These are phyloP conservation scores for Amblyraja radiata DNA, from an alignment of 2,797 vertebrate species.

Conservation along the genomic window DNA sequence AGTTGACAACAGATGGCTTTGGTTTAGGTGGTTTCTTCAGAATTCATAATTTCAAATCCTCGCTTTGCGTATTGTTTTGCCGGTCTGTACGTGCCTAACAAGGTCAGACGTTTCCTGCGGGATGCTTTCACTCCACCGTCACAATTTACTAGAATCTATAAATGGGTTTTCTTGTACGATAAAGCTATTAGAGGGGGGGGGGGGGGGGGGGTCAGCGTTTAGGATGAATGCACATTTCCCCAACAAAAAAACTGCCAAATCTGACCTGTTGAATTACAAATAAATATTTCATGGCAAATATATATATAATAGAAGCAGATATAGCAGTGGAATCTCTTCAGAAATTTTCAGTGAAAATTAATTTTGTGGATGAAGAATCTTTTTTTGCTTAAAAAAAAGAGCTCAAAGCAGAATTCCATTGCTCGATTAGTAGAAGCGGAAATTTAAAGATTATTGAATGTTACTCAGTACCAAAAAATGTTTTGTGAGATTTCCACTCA, in stretches of 20 bases:
- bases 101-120: not conserved
- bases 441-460: not conserved
- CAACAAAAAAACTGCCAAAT: not conserved
- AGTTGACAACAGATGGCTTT: not conserved
- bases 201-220: not conserved
- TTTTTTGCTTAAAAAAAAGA: too few relatives aligned
- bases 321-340: not conserved
- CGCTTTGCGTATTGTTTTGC: not conserved
- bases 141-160: not conserved
- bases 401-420: not conserved
- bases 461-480: not conserved
- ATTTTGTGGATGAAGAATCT: not conserved
- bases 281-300: not conserved
- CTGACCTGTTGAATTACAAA: not conserved
- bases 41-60: not conserved
- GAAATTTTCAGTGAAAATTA: not conserved
- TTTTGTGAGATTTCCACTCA: not conserved
- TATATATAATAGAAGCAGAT: not conserved
- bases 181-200: not conserved
- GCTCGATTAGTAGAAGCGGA: not conserved
- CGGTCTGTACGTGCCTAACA: not conserved
- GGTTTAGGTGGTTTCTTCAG: not conserved
- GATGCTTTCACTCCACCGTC: not conserved
- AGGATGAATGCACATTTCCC: not conserved
- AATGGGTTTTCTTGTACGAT: not conserved